These are phyloP conservation scores for Parauchenoglanis punctatus DNA, from an alignment of 2,797 vertebrate genomes.

Conservation along the genomic window DNA sequence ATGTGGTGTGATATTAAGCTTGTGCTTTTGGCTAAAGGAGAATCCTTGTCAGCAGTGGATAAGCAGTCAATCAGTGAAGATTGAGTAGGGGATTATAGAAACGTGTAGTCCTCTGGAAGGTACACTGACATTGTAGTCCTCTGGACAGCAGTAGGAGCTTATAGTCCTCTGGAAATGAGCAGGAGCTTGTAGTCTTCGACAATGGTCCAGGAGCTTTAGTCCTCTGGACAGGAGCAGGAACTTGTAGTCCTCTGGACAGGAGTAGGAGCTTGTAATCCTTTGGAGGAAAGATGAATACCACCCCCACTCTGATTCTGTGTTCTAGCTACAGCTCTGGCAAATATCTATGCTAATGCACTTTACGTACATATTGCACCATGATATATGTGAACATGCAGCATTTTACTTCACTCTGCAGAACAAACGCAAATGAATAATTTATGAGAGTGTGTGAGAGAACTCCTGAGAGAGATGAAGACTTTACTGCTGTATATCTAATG, in stretches of 20 bases:
- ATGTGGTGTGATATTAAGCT: background rate
- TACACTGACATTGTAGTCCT: background rate
- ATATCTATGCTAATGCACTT: background rate
- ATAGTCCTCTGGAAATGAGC: background rate
- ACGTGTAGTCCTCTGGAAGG: background rate
- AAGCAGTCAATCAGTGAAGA: background rate
- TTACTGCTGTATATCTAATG: conserved; percentile 16
- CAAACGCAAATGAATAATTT: conserved; percentile 34
- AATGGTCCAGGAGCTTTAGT: background rate
- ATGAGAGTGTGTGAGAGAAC: conserved; percentile 18
- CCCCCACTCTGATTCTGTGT: background rate
- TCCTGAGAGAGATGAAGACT: background rate
- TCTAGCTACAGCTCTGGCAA: background rate
- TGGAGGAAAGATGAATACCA: background rate
- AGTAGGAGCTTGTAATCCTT: background rate
- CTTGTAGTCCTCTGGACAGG: background rate
- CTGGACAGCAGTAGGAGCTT: background rate
- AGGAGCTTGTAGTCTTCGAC: background rate
- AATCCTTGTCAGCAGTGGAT: background rate
- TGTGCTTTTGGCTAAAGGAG: background rate
- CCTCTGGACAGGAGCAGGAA: background rate
- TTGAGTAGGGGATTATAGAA: background rate
- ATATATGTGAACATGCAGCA: conserved; percentile 25
- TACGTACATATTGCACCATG: conserved; percentile 3
- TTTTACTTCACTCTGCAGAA: conserved; percentile 42